Conservation (phyloP, 1,140 invertebrate genomes). For the Campoletis sonorensis region DNA sequence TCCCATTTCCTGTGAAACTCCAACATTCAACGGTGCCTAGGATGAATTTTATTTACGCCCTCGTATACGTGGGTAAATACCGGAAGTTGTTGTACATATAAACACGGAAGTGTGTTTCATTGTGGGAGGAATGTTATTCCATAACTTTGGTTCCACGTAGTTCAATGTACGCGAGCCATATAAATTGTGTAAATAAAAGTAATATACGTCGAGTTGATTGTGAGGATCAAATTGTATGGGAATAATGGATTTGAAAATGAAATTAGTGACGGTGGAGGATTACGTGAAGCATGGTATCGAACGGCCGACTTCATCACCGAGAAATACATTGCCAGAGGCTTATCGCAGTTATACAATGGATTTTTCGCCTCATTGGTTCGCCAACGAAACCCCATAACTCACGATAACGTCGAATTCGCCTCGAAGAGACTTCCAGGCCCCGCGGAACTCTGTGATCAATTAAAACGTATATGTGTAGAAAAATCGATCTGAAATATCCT, state of each 20-base stretch:
- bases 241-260: conserved; percentile 26
- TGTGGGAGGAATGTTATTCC: not conserved
- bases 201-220: not conserved
- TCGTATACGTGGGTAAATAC: not conserved
- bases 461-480: too few relatives aligned
- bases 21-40: not conserved
- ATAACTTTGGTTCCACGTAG: not conserved
- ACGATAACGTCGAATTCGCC: not conserved
- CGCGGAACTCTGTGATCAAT: too few relatives aligned
- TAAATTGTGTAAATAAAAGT: not conserved
- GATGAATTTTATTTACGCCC: conserved; percentile 16
- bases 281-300: not conserved
- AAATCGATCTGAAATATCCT: not conserved
- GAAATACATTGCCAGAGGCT: not conserved
- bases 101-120: not conserved
- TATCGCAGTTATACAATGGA: conserved; percentile 13
- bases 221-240: not conserved
- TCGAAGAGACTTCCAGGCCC: not conserved
- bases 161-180: not conserved
- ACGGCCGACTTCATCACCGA: not conserved
- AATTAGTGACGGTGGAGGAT: not conserved
- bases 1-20: not conserved
- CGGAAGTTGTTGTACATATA: not conserved
- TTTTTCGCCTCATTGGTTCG: conserved; percentile 1
- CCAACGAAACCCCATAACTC: not conserved